Percentiles rank a stretch among this genome's conserved stretches.
Conservation (phyloP, 2,797 vertebrate genomes). For the Poeciliopsis presidionis region DNA sequence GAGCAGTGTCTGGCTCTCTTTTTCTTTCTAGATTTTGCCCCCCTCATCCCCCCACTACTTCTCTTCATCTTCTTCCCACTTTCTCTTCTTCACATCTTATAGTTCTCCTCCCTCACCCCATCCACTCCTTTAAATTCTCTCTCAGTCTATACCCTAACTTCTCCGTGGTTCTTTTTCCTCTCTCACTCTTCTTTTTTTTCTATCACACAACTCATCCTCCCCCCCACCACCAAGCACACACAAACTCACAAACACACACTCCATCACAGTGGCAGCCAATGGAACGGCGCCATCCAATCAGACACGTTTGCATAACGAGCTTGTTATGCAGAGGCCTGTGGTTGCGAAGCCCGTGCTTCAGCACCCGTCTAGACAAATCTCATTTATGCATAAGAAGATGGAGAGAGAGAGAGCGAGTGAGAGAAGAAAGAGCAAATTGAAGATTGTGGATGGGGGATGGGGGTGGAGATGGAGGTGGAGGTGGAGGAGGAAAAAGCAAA, state of each 20-base stretch:
- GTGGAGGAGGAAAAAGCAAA: constrained; percentile 56
- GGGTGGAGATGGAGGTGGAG: constrained; percentile 55
- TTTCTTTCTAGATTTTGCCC: constrained; percentile 7
- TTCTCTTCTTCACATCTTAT: constrained; percentile 53
- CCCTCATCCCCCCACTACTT: not conserved
- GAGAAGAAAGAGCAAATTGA: constrained; percentile 58
- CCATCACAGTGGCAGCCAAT: constrained; percentile 79
- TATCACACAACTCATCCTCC: constrained; percentile 32
- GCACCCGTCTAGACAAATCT: constrained; percentile 85
- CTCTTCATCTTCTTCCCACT: constrained; percentile 50
- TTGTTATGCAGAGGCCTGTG: constrained; percentile 83
- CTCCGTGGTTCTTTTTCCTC: constrained; percentile 48
- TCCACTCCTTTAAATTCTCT: constrained; percentile 41
- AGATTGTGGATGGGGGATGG: constrained; percentile 66
- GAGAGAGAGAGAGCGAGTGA: constrained; percentile 18
- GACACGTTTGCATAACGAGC: constrained; percentile 86
- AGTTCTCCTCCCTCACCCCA: constrained; percentile 32
- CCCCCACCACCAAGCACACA: constrained; percentile 4
- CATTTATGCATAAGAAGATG: constrained; percentile 79
- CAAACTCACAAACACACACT: constrained; percentile 33
- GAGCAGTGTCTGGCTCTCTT: constrained; percentile 80
- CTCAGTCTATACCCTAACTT: constrained; percentile 53
- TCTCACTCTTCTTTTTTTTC: constrained; percentile 47
- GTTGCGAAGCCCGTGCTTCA: constrained; percentile 79
- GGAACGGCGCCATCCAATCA: constrained; percentile 84